Base-by-base conservation (phyloP, 2,888 invertebrate genomes). In the Athalia circularis region DNA sequence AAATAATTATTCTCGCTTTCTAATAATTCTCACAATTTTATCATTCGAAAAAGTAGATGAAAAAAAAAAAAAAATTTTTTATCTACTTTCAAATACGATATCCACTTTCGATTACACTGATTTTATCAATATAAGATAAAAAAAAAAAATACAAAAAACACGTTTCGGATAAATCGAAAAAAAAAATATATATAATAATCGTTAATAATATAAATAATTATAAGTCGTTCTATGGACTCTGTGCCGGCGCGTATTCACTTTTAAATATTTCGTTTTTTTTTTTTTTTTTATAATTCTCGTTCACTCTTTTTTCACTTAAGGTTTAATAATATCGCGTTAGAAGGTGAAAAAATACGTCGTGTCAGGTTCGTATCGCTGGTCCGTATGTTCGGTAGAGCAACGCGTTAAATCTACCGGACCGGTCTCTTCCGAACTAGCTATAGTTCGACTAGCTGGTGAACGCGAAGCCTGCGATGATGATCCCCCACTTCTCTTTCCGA, bases 341-440 rank as follows among this genome's bases (percentile, higher is more conserved):
- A 59, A 72, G 57, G 72, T 72, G 8, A 47, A 72, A 72, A 67
- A 59, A 72, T 45, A 72, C 72, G 72, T 72, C 72, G 72, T 75
- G 75, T 75, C 75, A 75, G 62, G 62, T 75, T 29, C 8, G 64
- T 50, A 75, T 75, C 62, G 75, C 52, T 62, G 29, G 62, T 75
- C 75, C 62, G 75, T 75, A 75, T 75, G 75, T 61, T 75, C 61
- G 61, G 9, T 50, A 48, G 50, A 15, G 62, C 62, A 29, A 64
- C 61, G 75, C 75, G 62, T 61, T 29, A 64, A 75, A 75, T 75
- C 62, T 62, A 75, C 50, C 75, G 75, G 75, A 75, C 75, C 75
- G 62, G 75, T 62, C 75, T 75, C 75, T 64, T 61, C 62, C 52
- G 62, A 50, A 75, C 75, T 75, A 75, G 75, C 62, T 75, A 75